Evolutionary conservation across 2,113 vertebrate genomes (phyloP), one percentile per base, ranked within the genome.

Genomic region (Peucedramus taeniatus): DNA sequence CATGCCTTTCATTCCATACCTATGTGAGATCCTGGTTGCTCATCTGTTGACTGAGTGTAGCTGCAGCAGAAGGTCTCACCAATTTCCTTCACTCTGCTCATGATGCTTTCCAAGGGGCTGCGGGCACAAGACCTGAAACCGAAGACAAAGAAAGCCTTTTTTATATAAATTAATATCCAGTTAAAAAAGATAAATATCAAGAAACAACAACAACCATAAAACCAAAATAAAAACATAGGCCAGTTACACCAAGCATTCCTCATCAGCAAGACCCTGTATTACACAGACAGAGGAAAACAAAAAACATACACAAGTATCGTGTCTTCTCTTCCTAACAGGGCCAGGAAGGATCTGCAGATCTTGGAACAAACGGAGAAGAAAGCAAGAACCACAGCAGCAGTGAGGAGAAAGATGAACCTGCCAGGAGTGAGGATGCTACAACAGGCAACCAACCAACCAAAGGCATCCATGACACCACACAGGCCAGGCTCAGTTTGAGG

Each of bases 21-120:
- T 95, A 99, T 99, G 24, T 99, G 99, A 60, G 99, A 99, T 66
- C 98, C 99, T 1, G 99, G 98, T 59, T 98, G 98, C 64, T 99
- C 98, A 80, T 98, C 98, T 0, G 98, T 98, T 83, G 99, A 97
- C 35, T 98, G 98, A 68, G 98, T 99, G 97, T 99, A 99, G 86
- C 98, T 98, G 72, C 98, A 97, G 74, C 99, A 99, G 95, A 99
- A 99, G 23, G 90, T 97, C 70, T 98, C 98, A 39, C 99, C 99
- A 54, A 99, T 97, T 3, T 97, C 97, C 97, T 98, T 99, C 50
- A 99, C 97, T 47, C 98, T 97, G 89, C 91, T 98, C 93, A 97
- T 30, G n/a, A 99, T 97, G 68, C 97, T 97, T 56, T 98, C 98
- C 57, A 98, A 84, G 50, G 99, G 99, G 90, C 98, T 98, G 91